Evolutionary conservation across 2,797 vertebrate genomes (phyloP).

Genomic region (Psittacula derbiana): DNA sequence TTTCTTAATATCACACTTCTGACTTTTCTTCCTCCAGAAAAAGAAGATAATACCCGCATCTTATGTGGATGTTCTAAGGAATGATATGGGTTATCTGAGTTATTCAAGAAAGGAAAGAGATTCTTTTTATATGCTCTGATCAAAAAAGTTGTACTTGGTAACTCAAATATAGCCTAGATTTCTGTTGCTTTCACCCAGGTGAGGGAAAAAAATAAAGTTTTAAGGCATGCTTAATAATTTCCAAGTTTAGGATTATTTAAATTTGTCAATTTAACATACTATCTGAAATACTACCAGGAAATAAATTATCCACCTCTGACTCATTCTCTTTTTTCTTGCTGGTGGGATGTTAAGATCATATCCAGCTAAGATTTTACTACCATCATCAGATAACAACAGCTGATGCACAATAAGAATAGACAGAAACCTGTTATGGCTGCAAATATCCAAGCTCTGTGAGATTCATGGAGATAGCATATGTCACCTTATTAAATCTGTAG

Average conservation of each 20-base stretch:
- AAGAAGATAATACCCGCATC: neutral
- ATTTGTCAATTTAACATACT: neutral
- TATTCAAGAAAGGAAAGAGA: neutral
- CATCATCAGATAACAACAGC: constrained; percentile 31
- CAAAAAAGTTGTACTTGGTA: neutral
- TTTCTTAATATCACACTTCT: neutral
- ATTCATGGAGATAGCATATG: constrained; percentile 48
- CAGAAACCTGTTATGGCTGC: constrained; percentile 37
- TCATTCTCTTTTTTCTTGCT: neutral
- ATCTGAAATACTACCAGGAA: neutral
- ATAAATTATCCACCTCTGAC: neutral
- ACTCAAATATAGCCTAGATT: neutral
- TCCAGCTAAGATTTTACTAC: constrained; percentile 31
- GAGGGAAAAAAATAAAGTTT: neutral
- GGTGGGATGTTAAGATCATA: constrained; percentile 5
- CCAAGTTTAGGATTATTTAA: neutral
- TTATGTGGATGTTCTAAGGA: neutral
- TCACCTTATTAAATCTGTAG: constrained; percentile 53
- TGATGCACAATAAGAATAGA: constrained; percentile 39
- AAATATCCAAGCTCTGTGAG: constrained; percentile 43
- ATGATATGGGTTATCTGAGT: neutral
- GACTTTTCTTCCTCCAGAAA: neutral
- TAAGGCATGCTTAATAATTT: neutral
- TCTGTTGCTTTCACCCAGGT: neutral
- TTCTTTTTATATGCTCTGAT: neutral